A percentile compares a stretch with the other conserved stretches of the same genome.
phyloP scores from a whole-genome alignment of 2,113 vertebrate genomes.

The Ardeotis arabs region DNA sequence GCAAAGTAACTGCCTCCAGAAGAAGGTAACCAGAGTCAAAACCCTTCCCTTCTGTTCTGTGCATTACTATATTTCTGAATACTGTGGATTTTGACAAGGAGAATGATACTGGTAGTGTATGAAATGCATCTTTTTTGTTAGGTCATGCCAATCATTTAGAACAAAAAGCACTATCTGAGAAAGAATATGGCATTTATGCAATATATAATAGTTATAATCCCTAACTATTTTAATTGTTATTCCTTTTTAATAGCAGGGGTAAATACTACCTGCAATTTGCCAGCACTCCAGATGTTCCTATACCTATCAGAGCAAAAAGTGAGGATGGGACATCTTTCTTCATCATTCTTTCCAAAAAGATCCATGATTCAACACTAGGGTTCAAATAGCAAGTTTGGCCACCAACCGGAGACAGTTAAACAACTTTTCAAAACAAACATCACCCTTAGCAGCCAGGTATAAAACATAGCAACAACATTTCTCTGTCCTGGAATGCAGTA shows the following conservation, averaged over 20 bases:
- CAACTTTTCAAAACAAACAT: neutral
- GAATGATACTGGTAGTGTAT: neutral
- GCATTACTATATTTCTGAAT: neutral
- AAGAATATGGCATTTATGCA: neutral
- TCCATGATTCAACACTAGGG: fast-evolving
- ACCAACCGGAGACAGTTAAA: neutral
- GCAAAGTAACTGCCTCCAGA: neutral
- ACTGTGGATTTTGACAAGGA: neutral
- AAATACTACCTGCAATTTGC: neutral
- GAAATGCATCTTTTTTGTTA: neutral
- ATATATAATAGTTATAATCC: neutral
- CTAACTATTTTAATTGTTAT: neutral
- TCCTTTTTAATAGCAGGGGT: neutral
- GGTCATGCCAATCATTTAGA: neutral
- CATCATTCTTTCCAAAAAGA: neutral
- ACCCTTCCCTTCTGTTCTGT: neutral
- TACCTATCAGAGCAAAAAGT: neutral
- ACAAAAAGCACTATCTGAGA: neutral
- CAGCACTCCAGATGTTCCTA: neutral
- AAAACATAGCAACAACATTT: neutral
- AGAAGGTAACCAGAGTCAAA: neutral
- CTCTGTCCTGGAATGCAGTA: neutral
- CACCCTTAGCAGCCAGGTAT: neutral
- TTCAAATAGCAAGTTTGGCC: neutral
- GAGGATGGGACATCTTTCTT: neutral